phyloP scores from a whole-genome alignment of 2,113 vertebrate genomes.

The Callospermophilus lateralis region DNA sequence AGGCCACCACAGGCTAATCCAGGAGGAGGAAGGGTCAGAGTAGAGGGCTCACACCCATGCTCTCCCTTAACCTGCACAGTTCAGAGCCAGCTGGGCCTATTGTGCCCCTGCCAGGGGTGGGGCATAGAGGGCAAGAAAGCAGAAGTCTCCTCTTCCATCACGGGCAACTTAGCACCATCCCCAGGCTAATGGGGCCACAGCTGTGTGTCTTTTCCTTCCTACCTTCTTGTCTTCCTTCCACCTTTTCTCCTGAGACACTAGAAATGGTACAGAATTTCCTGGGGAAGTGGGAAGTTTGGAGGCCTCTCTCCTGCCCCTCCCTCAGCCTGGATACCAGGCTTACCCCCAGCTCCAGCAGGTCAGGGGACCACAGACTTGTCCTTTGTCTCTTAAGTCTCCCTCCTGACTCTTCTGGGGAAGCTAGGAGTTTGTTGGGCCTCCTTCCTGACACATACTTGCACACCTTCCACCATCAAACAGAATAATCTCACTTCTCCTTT shows the following conservation, averaged over 20 bases:
- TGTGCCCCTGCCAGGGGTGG: background rate
- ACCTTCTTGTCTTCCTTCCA: background rate
- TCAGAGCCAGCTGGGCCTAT: background rate
- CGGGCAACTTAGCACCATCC: background rate
- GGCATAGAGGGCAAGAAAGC: accelerated
- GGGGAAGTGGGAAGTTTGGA: background rate
- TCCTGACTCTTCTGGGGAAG: background rate
- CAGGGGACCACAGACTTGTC: no score
- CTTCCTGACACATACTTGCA: accelerated
- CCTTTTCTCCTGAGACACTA: background rate
- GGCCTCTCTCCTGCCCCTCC: background rate
- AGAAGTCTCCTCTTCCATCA: no score
- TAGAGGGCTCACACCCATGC: background rate
- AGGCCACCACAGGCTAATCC: background rate
- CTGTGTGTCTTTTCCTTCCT: background rate
- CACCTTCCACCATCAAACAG: background rate
- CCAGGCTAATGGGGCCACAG: background rate
- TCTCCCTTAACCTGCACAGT: background rate
- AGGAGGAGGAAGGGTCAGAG: background rate
- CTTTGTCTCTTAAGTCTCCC: background rate
- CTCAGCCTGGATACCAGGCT: background rate
- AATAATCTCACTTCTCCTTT: background rate
- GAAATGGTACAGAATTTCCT: background rate
- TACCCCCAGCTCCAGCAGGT: background rate
- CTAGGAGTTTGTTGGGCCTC: no score